Base-by-base conservation (phyloP, 2,797 vertebrate species). In the Dryobates pubescens region DNA sequence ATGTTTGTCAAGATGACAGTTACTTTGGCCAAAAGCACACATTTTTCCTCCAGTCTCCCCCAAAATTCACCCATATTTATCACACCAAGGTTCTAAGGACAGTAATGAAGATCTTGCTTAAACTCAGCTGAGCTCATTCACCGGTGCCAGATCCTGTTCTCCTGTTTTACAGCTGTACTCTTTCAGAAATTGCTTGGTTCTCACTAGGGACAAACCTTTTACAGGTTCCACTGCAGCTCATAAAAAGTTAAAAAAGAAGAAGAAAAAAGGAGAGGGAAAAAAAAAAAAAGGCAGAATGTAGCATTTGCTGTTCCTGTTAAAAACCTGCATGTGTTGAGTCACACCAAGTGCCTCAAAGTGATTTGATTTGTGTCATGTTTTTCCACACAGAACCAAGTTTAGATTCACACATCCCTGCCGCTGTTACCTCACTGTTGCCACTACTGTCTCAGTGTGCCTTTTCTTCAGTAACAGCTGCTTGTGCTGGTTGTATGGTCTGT, bases 1-100 rank as follows among this genome's bases (percentile, higher is more conserved):
- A 94, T 90, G 77, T 95, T 93, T 95, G 93, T 96, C 71, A 38
- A 74, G 89, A 82, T 85, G 95, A 95, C 86, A 95, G 94, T 93
- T 96, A 82, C 84, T 92, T 94, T 94, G 96, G 95, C 93, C 89
- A 24, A 82, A 85, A 76, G 71, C 79, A 73, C 47, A 74, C 84
- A 74, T 92, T 95, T 94, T 95, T 89, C 82, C 75, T 81, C 63
- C 74, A 58, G 91, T 69, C 87, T 89, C 88, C 82, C 94, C 65
- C 86, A 93, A 92, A 95, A 96, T 56, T 93, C 2, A 0, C 68
- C 57, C 49, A 0, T 58, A 88, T 95, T 95, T 92, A 89, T 92
- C 95, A 88, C 64, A 10, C 11, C 0, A 18, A 92, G 82, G 75
- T 82, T 85, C 76, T 89, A 16, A 91, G 84, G 87, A 90, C 82